Evolutionary conservation across 2,113 vertebrate genomes (phyloP).

Genomic region (Neodontobutis hainanensis): DNA sequence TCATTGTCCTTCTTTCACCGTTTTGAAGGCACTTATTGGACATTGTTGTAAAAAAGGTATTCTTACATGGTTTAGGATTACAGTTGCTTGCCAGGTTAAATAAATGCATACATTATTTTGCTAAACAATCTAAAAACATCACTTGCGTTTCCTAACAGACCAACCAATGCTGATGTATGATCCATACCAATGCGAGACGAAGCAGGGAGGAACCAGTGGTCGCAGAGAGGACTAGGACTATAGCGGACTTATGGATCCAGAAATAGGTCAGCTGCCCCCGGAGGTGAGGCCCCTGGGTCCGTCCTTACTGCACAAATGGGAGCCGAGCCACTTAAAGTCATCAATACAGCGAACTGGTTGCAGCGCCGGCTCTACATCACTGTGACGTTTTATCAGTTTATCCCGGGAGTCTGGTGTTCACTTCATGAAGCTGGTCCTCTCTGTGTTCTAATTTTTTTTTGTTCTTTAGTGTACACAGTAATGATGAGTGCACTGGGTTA

Average conservation of each 20-base stretch:
- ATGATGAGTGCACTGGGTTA: no score
- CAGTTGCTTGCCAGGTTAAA: no score
- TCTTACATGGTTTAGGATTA: no score
- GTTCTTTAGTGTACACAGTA: no score
- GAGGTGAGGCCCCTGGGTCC: constrained; percentile 9
- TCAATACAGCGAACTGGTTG: constrained; percentile 49
- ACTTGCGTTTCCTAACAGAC: not conserved
- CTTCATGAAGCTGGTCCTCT: not conserved
- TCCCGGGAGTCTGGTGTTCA: not conserved
- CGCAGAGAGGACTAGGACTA: constrained; percentile 22
- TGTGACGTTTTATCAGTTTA: constrained; percentile 12
- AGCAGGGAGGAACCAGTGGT: constrained; percentile 7
- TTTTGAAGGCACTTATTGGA: not conserved
- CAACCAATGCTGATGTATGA: no score
- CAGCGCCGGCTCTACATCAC: constrained; percentile 4
- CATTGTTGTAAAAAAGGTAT: not conserved
- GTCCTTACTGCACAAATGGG: constrained; percentile 30
- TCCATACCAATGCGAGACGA: constrained; percentile 45
- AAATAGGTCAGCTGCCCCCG: constrained; percentile 62
- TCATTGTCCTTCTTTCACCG: not conserved
- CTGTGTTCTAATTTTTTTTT: not conserved
- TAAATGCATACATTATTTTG: no score
- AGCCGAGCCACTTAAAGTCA: constrained; percentile 49
- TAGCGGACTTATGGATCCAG: constrained; percentile 42
- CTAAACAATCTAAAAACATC: not conserved